Evolutionary conservation across 2,888 invertebrate species (phyloP).

Genomic region (Argyresthia goedartella): DNA sequence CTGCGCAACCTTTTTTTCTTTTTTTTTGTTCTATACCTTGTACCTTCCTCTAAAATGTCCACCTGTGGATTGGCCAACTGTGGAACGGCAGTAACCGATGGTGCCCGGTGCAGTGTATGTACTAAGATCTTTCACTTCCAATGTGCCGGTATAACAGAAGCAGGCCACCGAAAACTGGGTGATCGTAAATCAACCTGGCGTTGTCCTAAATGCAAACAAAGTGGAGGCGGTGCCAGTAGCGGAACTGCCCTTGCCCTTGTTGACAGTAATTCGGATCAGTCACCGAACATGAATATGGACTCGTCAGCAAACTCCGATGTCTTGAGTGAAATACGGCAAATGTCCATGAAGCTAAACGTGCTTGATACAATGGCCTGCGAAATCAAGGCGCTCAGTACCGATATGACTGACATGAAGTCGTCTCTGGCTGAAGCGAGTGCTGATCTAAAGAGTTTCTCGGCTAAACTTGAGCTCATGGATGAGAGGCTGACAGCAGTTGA

Average conservation of each 20-base stretch:
- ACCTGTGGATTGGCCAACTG: too few species aligned
- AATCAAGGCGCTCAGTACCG: neutral
- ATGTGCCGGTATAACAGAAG: neutral
- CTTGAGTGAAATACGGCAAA: neutral
- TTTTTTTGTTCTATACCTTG: too few species aligned
- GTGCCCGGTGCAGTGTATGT: neutral
- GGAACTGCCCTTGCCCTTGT: neutral
- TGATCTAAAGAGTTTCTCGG: neutral
- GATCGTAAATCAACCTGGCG: neutral
- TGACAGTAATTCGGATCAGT: neutral
- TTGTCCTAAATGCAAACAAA: neutral
- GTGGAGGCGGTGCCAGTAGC: neutral
- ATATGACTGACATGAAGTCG: neutral
- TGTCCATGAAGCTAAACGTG: neutral
- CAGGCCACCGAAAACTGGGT: neutral
- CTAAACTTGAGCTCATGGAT: neutral
- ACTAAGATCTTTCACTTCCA: neutral
- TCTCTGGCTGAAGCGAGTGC: too few species aligned
- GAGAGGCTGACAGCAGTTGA: neutral
- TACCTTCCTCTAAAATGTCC: too few species aligned
- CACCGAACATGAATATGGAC: neutral
- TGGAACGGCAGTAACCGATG: neutral
- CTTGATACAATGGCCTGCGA: neutral
- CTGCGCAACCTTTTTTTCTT: too few species aligned
- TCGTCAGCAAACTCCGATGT: too few species aligned